Conservation (phyloP, 2,113 vertebrate species). For the Apteryx owenii region DNA sequence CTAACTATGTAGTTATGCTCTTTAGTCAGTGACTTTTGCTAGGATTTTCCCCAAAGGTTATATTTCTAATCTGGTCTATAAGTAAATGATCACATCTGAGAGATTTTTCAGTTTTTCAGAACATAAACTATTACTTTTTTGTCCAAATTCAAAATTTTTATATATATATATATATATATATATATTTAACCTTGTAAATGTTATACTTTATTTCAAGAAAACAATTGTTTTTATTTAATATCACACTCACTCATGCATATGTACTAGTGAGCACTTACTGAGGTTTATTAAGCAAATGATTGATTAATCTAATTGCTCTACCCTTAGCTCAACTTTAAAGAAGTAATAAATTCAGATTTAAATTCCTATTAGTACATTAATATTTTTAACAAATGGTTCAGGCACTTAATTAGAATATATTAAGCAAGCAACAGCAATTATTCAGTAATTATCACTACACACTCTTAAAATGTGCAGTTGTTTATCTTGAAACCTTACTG, state of each 20-base stretch:
- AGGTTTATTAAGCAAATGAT: background rate
- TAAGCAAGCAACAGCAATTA: background rate
- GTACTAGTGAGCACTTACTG: background rate
- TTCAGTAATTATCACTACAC: background rate
- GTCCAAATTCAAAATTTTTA: background rate
- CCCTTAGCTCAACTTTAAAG: background rate
- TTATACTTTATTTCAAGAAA: background rate
- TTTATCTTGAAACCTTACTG: background rate
- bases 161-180: background rate
- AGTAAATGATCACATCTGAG: background rate
- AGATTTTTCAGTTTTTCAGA: background rate
- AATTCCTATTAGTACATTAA: background rate
- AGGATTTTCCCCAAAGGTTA: background rate
- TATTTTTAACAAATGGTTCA: background rate
- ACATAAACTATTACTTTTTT: background rate
- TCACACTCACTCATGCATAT: background rate
- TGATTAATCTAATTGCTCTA: background rate
- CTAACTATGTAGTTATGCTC: background rate
- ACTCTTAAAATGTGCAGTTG: background rate
- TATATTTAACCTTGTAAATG: background rate
- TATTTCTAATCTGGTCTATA: background rate
- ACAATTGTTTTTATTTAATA: background rate
- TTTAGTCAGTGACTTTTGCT: background rate
- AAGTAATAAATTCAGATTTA: constrained; percentile 27
- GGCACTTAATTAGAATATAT: background rate